Conservation (phyloP, 2,797 vertebrate species). For the Gephyroberyx darwinii region DNA sequence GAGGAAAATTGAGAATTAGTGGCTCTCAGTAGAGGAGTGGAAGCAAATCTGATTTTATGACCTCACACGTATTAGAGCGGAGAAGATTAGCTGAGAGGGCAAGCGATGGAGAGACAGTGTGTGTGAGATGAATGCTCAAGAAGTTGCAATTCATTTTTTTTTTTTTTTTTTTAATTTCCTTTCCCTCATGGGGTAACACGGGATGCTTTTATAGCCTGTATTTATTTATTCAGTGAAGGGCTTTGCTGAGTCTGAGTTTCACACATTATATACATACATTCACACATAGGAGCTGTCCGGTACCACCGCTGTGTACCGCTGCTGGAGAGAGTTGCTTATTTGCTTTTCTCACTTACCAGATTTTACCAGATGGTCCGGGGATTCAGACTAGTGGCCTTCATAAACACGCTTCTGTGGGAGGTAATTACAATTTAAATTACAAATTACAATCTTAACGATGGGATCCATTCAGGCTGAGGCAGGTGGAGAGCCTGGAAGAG, state of each 20-base stretch:
- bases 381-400: no score
- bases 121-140: slow-evolving; percentile 52
- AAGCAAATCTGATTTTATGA: slow-evolving; percentile 71
- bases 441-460: neutral
- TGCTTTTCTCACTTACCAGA: neutral
- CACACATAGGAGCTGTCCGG: neutral
- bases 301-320: neutral
- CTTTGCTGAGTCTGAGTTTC: slow-evolving; percentile 21
- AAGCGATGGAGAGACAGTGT: slow-evolving; percentile 24
- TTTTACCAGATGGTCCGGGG: neutral
- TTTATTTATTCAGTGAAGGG: slow-evolving; percentile 48
- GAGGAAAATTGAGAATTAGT: slow-evolving; percentile 64
- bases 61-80: slow-evolving; percentile 52
- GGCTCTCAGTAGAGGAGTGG: slow-evolving; percentile 62
- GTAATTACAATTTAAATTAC: no score
- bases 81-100: slow-evolving; percentile 63
- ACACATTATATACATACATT: neutral
- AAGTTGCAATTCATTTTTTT: slow-evolving; percentile 37
- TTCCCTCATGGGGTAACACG: no score
- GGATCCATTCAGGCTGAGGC: neutral
- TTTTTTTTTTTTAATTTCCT: slow-evolving; percentile 56
- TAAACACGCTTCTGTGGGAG: no score
- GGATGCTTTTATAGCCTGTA: slow-evolving; percentile 50
- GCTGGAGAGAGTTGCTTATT: no score
- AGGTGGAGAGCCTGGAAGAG: neutral